Conservation (phyloP, 2,888 invertebrate genomes). For the Pyralis farinalis region DNA sequence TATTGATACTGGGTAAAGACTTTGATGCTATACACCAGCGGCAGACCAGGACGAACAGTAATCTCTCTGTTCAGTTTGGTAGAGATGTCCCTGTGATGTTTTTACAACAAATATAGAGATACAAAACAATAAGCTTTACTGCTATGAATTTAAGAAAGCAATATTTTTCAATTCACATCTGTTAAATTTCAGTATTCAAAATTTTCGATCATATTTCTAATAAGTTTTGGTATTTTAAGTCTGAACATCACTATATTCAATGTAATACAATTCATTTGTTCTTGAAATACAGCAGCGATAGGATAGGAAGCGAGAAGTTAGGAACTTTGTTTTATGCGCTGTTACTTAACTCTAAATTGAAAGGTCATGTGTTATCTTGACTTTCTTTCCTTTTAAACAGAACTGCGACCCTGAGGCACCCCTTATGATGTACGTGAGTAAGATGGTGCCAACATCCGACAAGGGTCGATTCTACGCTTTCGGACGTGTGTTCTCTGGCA, state of each 20-base stretch:
- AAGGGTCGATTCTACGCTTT: slow-evolving; percentile 99
- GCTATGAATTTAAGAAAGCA: too few relatives aligned
- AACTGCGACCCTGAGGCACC: slow-evolving; percentile 98
- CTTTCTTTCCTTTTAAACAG: slow-evolving; percentile 58
- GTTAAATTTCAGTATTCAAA: too few relatives aligned
- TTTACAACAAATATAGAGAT: slow-evolving; percentile 32
- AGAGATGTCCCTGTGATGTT: slow-evolving; percentile 32
- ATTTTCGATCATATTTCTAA: too few relatives aligned
- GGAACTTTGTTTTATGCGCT: too few relatives aligned
- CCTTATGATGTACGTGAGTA: slow-evolving; percentile 99
- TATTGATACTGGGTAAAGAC: slow-evolving; percentile 22
- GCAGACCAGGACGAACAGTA: slow-evolving; percentile 70
- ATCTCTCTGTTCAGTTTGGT: slow-evolving; percentile 43
- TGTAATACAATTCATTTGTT: too few relatives aligned
- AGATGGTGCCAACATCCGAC: slow-evolving; percentile 99
- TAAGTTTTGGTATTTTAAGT: too few relatives aligned
- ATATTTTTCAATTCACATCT: too few relatives aligned
- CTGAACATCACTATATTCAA: too few relatives aligned
- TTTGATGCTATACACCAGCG: slow-evolving; percentile 58
- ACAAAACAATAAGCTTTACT: slow-evolving; percentile 1
- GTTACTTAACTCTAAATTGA: too few relatives aligned
- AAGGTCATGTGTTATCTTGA: too few relatives aligned
- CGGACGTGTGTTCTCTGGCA: slow-evolving; percentile 99
- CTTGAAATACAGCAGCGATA: too few relatives aligned
- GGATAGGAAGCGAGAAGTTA: too few relatives aligned